Base-by-base conservation (phyloP, 2,113 vertebrate species). In the Carettochelys insculpta region DNA sequence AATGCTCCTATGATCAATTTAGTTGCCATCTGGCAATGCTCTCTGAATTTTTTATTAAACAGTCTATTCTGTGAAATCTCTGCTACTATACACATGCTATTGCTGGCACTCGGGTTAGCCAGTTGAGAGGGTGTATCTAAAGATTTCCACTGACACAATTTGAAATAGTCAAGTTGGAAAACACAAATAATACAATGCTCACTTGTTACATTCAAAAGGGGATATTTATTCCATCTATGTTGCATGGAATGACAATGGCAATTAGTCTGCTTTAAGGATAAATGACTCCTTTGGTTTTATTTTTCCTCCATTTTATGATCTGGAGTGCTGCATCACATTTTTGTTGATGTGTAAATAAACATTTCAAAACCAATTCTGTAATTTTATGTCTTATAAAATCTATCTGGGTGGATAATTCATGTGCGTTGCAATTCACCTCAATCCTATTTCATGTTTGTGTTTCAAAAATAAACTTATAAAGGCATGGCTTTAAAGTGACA, bases 361-460 rank as follows among this genome's bases (percentile, higher is more conserved):
- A 68, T 50, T 68, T 12, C 56, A 34, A 48, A 71, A 86, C 48
- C 48, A 80, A 41, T 79, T 79, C 58, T 50, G n/a, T 65, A 71
- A 79, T 58, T 71, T 51, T 34, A 53, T 50, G 12, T 41, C 19
- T 48, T 7, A 6, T 22, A 45, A 90, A 56, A 5, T 88, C 48
- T 77, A 89, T 86, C 43, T 81, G 24, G 78, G 54, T 83, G 84
- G 78, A 84, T 61, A 83, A 29, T 86, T 80, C 58, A 12, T 82
- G 52, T 48, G 82, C 29, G 87, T 17, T 71, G 38, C 51, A 75
- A 80, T 24, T 80, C 85, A 73, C 43, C 50, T 48, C 91, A 80
- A 80, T 90, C 68, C 83, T 93, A 25, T 93, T 96, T 94, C 92
- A 93, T 94, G 87, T 85, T 90, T 94, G 87, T 50, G 82, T 58